These are phyloP conservation scores for Lasiurus cinereus DNA, from an alignment of 2,113 vertebrate genomes.

Conservation along the genomic window DNA sequence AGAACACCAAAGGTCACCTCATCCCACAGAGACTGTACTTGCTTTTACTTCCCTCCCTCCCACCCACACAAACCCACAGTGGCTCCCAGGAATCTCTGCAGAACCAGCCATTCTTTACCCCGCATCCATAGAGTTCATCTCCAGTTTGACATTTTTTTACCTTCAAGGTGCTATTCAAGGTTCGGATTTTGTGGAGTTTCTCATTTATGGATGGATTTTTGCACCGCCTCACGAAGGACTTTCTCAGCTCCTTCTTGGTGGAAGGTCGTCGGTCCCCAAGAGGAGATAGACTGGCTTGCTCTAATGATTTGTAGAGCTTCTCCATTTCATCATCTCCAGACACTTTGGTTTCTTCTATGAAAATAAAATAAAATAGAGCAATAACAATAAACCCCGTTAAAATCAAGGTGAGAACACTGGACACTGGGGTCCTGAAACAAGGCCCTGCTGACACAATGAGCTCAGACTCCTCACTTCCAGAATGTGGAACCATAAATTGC, in stretches of 20 bases:
- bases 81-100: not conserved
- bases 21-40: not conserved
- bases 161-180: constrained; percentile 98
- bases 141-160: constrained; percentile 83
- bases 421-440: not conserved
- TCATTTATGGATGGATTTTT: constrained; percentile 96
- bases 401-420: not conserved
- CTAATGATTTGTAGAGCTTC: constrained; percentile 95
- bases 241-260: constrained; percentile 95
- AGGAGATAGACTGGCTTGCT: constrained; percentile 96
- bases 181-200: constrained; percentile 95
- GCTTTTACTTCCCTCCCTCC: not conserved
- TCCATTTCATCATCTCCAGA: constrained; percentile 95
- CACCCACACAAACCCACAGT: not conserved
- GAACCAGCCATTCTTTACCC: not conserved
- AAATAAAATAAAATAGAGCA: constrained; percentile 72
- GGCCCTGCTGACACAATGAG: not conserved
- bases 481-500: not conserved
- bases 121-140: not conserved
- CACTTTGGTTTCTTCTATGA: constrained; percentile 84
- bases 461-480: not conserved
- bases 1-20: not conserved
- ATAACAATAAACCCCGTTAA: constrained; percentile 1
- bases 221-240: constrained; percentile 96
- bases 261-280: constrained; percentile 95